Base-by-base conservation (phyloP, 2,888 invertebrate species). In the Trichacis sp. region DNA sequence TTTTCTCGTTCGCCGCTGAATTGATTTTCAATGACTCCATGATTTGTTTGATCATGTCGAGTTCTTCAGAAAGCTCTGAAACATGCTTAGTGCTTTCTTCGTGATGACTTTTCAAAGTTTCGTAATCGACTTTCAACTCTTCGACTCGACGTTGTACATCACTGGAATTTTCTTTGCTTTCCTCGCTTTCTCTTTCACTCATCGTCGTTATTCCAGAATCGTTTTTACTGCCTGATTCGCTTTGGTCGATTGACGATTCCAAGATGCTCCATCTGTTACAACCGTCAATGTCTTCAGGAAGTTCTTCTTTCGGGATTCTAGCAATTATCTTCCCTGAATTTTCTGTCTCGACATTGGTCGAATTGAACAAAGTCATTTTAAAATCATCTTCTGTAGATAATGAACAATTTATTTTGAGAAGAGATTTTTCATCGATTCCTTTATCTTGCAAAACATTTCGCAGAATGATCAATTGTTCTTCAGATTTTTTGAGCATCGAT, bases 201-300 rank as follows among this genome's bases (percentile, higher is more conserved):
- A 62, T 38, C 54, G 67, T 69, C 0, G 64, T 70, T 14, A 80
- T 71, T 24, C 82, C 82, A 0, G 82, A 83, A 63, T 83, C 82
- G 17, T 80, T 71, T 38, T 72, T 77, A n/a, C 62, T 69, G 14
- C 70, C 73, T 1, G 38, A 49, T 2, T 72, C 24, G 8, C 38
- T 40, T 50, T 62, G 71, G 0, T 69, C 42, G 0, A 36, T 43
- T 15, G 57, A 66, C 42, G 33, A 64, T 57, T 64, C 68, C 24
- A 15, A 29, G 17, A 52, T 29, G 60, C 49, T 68, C 36, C 55
- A 57, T 36, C 30, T 43, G 19, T 38, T 55, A 0, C 52, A 42
- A 24, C 57, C 40, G 47, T 52, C 14, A 46, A 51, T 43, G 11
- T 50, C 19, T 29, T 55, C 20, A 2, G 61, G 51, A 24, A 50